These are phyloP conservation scores for Platyscapa corneri DNA, from an alignment of 1,140 invertebrate genomes.

Conservation along the genomic window DNA sequence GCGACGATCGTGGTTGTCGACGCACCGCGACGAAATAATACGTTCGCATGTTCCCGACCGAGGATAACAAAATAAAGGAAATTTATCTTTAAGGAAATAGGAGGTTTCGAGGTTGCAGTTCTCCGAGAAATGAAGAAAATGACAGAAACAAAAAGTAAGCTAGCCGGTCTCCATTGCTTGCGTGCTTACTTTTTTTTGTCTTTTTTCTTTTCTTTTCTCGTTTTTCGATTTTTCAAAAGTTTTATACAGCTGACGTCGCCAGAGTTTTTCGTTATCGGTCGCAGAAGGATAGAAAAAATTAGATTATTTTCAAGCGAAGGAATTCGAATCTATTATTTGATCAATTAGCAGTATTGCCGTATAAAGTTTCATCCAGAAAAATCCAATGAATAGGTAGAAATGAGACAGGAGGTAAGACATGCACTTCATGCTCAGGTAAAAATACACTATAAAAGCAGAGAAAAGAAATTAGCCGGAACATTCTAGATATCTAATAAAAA, in stretches of 20 bases:
- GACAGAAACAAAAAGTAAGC: background rate
- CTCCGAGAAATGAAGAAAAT: background rate
- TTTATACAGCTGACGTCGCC: background rate
- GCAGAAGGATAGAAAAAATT: background rate
- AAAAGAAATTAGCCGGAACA: background rate
- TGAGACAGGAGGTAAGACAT: background rate
- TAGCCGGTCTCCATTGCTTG: background rate
- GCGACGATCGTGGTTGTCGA: background rate
- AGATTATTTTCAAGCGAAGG: background rate
- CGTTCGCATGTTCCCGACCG: background rate
- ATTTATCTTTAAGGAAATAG: background rate
- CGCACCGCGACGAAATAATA: background rate
- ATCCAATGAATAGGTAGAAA: background rate
- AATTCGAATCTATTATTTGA: constrained; percentile 13
- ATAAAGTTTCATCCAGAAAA: background rate
- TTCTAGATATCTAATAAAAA: background rate
- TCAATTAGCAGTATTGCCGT: background rate
- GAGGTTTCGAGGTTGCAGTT: constrained; percentile 5
- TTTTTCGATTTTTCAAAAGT: background rate
- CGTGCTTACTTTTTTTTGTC: background rate
- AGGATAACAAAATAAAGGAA: background rate
- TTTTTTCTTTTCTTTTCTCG: background rate
- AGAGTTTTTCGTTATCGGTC: background rate
- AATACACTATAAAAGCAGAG: constrained; percentile 3
- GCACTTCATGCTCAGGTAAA: background rate